A percentile compares a stretch with the other conserved stretches of the same genome.
Conservation (phyloP, 2,797 vertebrate species). For the Limnodromus scolopaceus region DNA sequence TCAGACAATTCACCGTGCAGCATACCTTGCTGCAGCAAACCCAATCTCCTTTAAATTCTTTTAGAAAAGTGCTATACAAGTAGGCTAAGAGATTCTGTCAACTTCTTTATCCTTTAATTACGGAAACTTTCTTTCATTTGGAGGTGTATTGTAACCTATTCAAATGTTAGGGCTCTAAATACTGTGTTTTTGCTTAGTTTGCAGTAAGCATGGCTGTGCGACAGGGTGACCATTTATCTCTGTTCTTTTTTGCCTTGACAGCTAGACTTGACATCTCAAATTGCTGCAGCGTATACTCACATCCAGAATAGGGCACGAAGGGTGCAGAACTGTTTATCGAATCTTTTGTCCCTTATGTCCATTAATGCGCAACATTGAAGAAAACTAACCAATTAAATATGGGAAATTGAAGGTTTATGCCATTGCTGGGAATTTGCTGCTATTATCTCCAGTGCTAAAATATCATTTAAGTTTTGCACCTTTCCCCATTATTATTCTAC, state of each 20-base stretch:
- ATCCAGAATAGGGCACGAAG: not conserved
- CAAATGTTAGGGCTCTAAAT: slow-evolving; percentile 33
- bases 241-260: slow-evolving; percentile 33
- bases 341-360: not conserved
- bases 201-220: not conserved
- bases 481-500: not conserved
- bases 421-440: not conserved
- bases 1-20: not conserved
- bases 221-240: slow-evolving; percentile 28
- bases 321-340: not conserved
- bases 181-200: not conserved
- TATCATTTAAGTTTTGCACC: not conserved
- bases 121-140: not conserved
- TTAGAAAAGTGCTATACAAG: not conserved
- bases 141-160: slow-evolving; percentile 3
- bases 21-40: not conserved
- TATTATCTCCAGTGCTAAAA: not conserved
- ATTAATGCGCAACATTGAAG: not conserved
- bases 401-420: not conserved
- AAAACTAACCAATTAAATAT: not conserved
- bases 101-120: slow-evolving; percentile 37
- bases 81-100: not conserved
- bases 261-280: not conserved
- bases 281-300: not conserved
- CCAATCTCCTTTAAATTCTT: not conserved